Percentiles rank a stretch among this genome's conserved stretches.
Evolutionary conservation across 2,113 vertebrate species (phyloP).

Genomic region (Nycticorax nycticorax): DNA sequence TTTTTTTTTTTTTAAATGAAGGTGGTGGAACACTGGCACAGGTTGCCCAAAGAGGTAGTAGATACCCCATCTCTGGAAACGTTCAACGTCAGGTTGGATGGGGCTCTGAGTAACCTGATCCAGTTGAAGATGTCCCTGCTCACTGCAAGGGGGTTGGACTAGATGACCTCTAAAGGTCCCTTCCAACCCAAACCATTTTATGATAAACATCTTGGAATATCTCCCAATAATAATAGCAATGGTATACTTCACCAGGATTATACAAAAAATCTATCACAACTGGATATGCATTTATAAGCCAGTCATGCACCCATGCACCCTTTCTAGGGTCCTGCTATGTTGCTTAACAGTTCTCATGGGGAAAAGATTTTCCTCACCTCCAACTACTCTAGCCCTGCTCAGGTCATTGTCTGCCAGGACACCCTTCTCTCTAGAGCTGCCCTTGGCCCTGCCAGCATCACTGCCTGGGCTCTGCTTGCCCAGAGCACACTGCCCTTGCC

Average conservation of each 20-base stretch:
- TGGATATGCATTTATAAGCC: not conserved
- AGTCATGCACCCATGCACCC: not conserved
- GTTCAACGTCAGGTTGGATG: not conserved
- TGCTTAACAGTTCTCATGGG: not conserved
- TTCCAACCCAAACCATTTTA: not conserved
- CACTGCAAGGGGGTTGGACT: not conserved
- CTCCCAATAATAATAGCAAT: not conserved
- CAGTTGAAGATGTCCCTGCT: not conserved
- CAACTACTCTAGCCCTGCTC: not conserved
- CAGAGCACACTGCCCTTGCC: not conserved
- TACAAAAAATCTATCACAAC: not conserved
- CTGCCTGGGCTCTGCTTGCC: not conserved
- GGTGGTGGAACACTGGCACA: not conserved
- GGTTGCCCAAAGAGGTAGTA: not conserved
- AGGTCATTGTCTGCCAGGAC: not conserved
- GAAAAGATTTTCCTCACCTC: not conserved
- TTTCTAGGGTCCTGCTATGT: not conserved
- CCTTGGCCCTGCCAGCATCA: accelerated
- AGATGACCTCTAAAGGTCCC: not conserved
- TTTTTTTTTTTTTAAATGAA: too few relatives aligned
- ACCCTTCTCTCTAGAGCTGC: not conserved
- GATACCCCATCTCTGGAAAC: not conserved
- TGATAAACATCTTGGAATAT: not conserved
- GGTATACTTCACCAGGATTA: not conserved
- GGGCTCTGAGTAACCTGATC: not conserved